Conservation (phyloP, 2,113 vertebrate species). For the Herpetotheres cachinnans region DNA sequence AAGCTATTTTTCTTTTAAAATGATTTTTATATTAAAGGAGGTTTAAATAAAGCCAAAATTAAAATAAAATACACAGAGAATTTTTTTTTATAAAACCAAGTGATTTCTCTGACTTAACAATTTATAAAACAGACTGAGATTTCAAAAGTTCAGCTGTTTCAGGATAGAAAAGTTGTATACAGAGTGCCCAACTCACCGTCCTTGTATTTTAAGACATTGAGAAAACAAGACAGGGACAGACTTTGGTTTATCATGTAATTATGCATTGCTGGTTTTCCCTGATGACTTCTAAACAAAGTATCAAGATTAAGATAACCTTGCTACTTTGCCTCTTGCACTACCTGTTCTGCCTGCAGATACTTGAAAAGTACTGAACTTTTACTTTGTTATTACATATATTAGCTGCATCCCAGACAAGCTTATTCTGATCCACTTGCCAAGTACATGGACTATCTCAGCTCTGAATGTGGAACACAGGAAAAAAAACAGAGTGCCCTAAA, state of each 20-base stretch:
- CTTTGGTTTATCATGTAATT: neutral
- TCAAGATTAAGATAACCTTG: neutral
- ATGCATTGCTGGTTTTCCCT: neutral
- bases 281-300: neutral
- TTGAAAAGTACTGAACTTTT: neutral
- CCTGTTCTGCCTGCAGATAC: neutral
- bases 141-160: neutral
- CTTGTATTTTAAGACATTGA: neutral
- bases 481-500: neutral
- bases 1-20: neutral
- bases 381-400: neutral
- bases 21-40: neutral
- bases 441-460: fast-evolving
- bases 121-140: neutral
- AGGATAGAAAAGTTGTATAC: neutral
- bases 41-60: neutral
- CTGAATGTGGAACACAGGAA: neutral
- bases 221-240: neutral
- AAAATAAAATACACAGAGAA: neutral
- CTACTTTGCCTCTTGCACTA: neutral
- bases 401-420: neutral
- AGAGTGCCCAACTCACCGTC: neutral
- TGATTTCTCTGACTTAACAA: neutral
- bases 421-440: neutral
- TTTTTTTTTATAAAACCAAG: neutral